phyloP scores from a whole-genome alignment of 2,797 vertebrate species.

The Synaphobranchus kaupii region DNA sequence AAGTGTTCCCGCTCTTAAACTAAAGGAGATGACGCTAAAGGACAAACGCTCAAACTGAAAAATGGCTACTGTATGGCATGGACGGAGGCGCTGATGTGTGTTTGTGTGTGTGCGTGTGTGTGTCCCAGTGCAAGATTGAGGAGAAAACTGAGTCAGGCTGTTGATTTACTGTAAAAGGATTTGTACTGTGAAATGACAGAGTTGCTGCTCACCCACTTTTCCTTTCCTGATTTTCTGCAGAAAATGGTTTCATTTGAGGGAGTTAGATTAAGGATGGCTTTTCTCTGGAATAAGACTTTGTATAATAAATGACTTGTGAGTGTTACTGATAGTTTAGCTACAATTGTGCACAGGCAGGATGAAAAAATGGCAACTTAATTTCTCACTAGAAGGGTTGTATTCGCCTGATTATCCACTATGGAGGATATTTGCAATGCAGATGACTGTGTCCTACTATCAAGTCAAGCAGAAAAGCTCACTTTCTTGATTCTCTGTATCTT shows the following conservation, averaged over 20 bases:
- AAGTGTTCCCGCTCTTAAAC: slow-evolving; percentile 11
- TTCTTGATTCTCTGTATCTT: neutral
- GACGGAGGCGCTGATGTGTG: neutral
- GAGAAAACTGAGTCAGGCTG: slow-evolving; percentile 7
- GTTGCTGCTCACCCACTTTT: neutral
- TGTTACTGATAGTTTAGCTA: neutral
- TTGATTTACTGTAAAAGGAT: neutral
- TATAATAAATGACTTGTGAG: slow-evolving; percentile 6
- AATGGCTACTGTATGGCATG: slow-evolving; percentile 39
- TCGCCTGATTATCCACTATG: neutral
- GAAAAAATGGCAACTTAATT: neutral
- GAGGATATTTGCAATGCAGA: neutral
- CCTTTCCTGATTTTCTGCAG: neutral
- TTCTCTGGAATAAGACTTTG: neutral
- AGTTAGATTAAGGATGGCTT: slow-evolving; percentile 1
- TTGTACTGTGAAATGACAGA: slow-evolving; percentile 1
- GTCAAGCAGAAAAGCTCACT: neutral
- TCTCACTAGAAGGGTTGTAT: slow-evolving; percentile 3
- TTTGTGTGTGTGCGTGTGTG: neutral
- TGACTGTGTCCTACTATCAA: neutral
- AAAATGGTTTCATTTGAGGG: neutral
- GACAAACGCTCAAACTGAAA: slow-evolving; percentile 53
- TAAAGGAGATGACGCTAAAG: slow-evolving; percentile 52
- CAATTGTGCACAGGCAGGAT: neutral
- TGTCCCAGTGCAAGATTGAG: slow-evolving; percentile 3